Evolutionary conservation across 1,140 invertebrate species (phyloP).

Genomic region (Cardiocondyla obscurior): DNA sequence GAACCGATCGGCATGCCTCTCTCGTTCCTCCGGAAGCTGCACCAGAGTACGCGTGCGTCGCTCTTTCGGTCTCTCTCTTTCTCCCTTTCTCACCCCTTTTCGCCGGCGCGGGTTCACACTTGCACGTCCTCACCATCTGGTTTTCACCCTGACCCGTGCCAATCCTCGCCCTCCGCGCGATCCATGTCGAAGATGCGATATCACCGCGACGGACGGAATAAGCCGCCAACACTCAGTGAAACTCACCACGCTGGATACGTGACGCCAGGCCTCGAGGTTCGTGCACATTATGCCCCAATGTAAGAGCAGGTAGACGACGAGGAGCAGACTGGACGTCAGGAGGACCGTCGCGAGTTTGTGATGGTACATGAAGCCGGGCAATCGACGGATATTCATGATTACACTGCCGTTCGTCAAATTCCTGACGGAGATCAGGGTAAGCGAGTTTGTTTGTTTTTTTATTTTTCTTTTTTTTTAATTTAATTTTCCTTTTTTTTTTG

Average conservation of each 20-base stretch:
- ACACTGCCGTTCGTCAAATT: neutral
- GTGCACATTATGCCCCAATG: constrained; percentile 86
- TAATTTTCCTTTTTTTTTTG: neutral
- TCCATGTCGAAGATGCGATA: neutral
- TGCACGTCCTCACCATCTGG: constrained; percentile 18
- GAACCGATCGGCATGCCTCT: neutral
- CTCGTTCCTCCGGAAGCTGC: neutral
- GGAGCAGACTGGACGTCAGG: constrained; percentile 63
- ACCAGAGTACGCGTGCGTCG: constrained; percentile 60
- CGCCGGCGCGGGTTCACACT: constrained; percentile 1
- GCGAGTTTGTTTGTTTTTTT: neutral
- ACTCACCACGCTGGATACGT: constrained; percentile 85
- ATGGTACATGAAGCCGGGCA: constrained; percentile 80
- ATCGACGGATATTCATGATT: constrained; percentile 76
- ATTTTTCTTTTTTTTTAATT: neutral
- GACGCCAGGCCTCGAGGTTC: constrained; percentile 84
- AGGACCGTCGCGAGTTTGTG: constrained; percentile 73
- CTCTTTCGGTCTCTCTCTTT: neutral
- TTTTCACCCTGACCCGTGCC: neutral
- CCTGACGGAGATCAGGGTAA: constrained; percentile 27
- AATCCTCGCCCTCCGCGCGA: neutral
- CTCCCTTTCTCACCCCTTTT: neutral
- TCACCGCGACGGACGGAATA: neutral
- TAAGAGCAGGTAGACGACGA: constrained; percentile 81
- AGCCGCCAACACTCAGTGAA: neutral